Evolutionary conservation across 1,140 invertebrate species (phyloP), one percentile per base, ranked within the genome.

Genomic region (Platyscapa corneri): DNA sequence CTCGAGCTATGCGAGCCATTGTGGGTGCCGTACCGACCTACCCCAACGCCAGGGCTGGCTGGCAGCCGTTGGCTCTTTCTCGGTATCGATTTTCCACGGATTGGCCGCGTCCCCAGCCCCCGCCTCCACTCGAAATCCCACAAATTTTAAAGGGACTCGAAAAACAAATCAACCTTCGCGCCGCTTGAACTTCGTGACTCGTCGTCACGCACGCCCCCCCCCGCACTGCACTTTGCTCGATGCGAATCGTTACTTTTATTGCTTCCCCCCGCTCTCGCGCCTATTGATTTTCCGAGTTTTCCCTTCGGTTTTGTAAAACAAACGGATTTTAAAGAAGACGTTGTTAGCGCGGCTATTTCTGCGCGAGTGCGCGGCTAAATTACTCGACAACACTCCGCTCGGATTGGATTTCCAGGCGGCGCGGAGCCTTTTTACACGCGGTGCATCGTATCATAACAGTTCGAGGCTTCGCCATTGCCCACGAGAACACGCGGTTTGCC

Each of bases 1-100:
- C 77, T 81, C 70, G 67, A 75, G 75, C 46, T 75, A 42, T 39
- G 60, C 46, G 49, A 81, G 37, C 64, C 64, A 39, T 65, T 67
- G 34, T 49, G 10, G n/a, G n/a, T n/a, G n/a, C n/a, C n/a, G n/a
- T n/a, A n/a, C 46, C 64, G 56, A 77, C 75, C 82, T 84, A 78
- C 76, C 83, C 83, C 65, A 79, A 42, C 27, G 32, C n/a, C 60
- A 16, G 32, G 37, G 70, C n/a, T n/a, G n/a, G n/a, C n/a, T n/a
- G n/a, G 70, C 56, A 27, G 56, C 23, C 56, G 42, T 81, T 74
- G n/a, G 10, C 74, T 53, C 76, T 86, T 60, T 77, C 84, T 79
- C 49, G 14, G 49, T 81, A 82, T 81, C 49, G 77, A 80, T 85
- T 85, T 81, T 77, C 56, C 60, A 39, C 60, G 42, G 18, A 72